Evolutionary conservation across 2,113 vertebrate genomes (phyloP), one percentile per base, ranked within the genome.

Genomic region (Hystrix cristata): DNA sequence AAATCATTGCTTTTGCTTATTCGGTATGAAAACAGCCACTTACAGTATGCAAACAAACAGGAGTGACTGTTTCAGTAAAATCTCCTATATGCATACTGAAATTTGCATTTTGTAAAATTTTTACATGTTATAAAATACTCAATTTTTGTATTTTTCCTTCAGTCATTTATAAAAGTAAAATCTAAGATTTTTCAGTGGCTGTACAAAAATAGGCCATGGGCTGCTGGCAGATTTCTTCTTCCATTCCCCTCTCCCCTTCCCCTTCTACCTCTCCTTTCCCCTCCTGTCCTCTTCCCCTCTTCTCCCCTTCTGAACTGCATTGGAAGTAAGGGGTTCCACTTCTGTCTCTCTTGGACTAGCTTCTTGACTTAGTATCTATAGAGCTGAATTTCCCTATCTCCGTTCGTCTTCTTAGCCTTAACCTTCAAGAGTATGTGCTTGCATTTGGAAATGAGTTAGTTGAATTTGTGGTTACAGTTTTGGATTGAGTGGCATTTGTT

Each of bases 401-500:
- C 64, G 0, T 34, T 57, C 55, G 4, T 62, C 83, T 80, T 93
- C 27, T 64, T 64, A 53, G 29, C 25, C 64, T 31, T 76, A 34
- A 62, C 12, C 25, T 74, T 80, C 69, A 60, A 38, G 15, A 62
- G 11, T 67, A 71, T 87, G 79, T 69, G 14, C 78, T 55, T 87
- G 74, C 11, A 1, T 19, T 29, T 25, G 55, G 79, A 79, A 87
- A 83, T 91, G 60, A 72, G 69, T 91, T 83, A 23, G 69, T 88
- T 87, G 91, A 72, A 64, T 60, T 90, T 82, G n/a, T 55, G 53
- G 23, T 65, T 90, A 18, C 83, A 38, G 19, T 64, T 11, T 29
- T 89, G 48, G 79, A 81, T 72, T 88, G 85, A 67, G 46, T 65
- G 53, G 31, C 65, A 5, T 87, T 90, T 71, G 76, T 87, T 94